These are phyloP conservation scores for Carettochelys insculpta DNA, from an alignment of 2,113 vertebrate species.

Conservation along the genomic window DNA sequence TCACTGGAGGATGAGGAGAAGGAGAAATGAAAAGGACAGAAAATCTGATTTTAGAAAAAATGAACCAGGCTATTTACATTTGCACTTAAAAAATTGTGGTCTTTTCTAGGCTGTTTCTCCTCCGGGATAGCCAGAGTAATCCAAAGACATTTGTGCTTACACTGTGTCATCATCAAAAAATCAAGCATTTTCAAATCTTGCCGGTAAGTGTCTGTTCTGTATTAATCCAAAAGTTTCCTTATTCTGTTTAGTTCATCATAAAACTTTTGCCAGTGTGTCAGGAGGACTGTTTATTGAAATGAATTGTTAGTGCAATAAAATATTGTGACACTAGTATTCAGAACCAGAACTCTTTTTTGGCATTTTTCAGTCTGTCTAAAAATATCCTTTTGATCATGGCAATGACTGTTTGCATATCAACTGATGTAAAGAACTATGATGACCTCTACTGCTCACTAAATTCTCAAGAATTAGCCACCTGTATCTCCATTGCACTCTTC, in stretches of 20 bases:
- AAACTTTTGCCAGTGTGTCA: background rate
- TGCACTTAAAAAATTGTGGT: slow-evolving; percentile 30
- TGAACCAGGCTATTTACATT: background rate
- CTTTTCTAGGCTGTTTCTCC: slow-evolving; percentile 88
- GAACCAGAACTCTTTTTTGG: background rate
- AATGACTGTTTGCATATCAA: background rate
- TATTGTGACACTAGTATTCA: background rate
- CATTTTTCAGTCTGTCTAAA: background rate
- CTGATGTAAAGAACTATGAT: background rate
- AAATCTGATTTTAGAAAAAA: background rate
- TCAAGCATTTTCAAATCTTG: slow-evolving; percentile 98
- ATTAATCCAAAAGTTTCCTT: background rate
- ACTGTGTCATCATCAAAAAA: slow-evolving; percentile 98
- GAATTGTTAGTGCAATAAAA: background rate
- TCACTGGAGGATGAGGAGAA: background rate
- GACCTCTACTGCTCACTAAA: background rate
- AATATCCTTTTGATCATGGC: background rate
- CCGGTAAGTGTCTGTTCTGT: slow-evolving; percentile 83
- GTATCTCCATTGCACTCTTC: background rate
- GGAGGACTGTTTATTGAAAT: background rate
- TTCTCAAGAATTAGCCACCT: background rate
- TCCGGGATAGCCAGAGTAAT: slow-evolving; percentile 98
- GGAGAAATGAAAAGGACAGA: background rate
- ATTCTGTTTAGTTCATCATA: background rate
- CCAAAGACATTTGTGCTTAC: slow-evolving; percentile 99